These are phyloP conservation scores for Eupithecia tripunctaria DNA, from an alignment of 2,888 invertebrate genomes.

Conservation along the genomic window DNA sequence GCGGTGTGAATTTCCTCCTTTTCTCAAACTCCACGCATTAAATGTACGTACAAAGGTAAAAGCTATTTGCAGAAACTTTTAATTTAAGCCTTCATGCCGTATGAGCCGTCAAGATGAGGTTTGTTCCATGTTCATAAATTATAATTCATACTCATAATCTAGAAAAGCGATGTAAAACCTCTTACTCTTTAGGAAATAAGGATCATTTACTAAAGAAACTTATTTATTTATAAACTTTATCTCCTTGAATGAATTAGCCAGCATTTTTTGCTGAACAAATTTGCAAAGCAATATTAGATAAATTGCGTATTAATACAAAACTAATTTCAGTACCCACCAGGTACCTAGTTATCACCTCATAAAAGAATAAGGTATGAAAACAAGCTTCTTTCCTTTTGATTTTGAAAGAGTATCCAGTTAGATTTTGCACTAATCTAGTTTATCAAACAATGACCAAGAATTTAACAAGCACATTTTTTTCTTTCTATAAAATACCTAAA, in stretches of 20 bases:
- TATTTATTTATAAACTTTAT: background rate
- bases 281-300: too few relatives aligned
- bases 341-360: too few relatives aligned
- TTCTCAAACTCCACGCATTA: constrained; percentile 11
- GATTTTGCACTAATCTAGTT: background rate
- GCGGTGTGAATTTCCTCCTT: background rate
- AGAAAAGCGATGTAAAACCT: background rate
- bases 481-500: background rate
- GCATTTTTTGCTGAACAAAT: too few relatives aligned
- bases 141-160: constrained; percentile 20
- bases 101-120: background rate
- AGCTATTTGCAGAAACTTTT: constrained; percentile 23
- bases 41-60: constrained; percentile 11
- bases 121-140: constrained; percentile 16
- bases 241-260: too few relatives aligned
- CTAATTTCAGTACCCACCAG: too few relatives aligned
- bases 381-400: too few relatives aligned
- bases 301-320: too few relatives aligned
- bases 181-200: background rate
- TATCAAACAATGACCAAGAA: background rate
- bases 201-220: background rate
- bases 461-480: background rate
- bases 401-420: too few relatives aligned
- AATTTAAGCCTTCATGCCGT: constrained; percentile 11
- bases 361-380: too few relatives aligned